Conservation (phyloP, 2,888 invertebrate species). For the Timandra comae region DNA sequence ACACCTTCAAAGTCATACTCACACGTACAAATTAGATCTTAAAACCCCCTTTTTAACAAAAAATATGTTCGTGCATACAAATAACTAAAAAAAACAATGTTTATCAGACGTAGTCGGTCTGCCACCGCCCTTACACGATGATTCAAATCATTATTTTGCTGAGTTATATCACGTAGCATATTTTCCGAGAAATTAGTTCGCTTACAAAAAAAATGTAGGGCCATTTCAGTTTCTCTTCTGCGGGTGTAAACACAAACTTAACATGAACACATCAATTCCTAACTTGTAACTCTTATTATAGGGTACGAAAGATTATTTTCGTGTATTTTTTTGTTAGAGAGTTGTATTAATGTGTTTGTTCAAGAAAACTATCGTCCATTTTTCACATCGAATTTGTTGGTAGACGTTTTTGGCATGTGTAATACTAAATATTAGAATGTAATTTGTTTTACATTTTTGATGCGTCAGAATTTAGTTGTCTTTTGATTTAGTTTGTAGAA, state of each 20-base stretch:
- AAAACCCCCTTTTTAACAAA: too few relatives aligned
- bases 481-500: too few relatives aligned
- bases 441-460: constrained; percentile 13
- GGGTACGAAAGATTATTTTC: background rate
- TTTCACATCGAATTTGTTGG: constrained; percentile 40
- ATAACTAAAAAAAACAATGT: too few relatives aligned
- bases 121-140: constrained; percentile 31
- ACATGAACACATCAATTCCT: background rate
- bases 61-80: too few relatives aligned
- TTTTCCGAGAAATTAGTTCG: constrained; percentile 62
- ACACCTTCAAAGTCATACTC: too few relatives aligned
- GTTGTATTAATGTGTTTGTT: constrained; percentile 14
- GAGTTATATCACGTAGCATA: constrained; percentile 59
- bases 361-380: constrained; percentile 36
- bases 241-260: constrained; percentile 27
- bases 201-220: constrained; percentile 39
- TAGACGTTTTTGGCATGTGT: constrained; percentile 32
- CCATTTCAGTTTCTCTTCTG: constrained; percentile 33
- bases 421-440: constrained; percentile 27
- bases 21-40: too few relatives aligned
- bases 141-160: constrained; percentile 58
- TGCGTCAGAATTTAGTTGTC: too few relatives aligned
- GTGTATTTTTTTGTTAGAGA: background rate
- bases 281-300: constrained; percentile 4
- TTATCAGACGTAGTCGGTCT: constrained; percentile 2